These are phyloP conservation scores for Dione vanillae DNA, from an alignment of 2,888 invertebrate species.

Conservation along the genomic window DNA sequence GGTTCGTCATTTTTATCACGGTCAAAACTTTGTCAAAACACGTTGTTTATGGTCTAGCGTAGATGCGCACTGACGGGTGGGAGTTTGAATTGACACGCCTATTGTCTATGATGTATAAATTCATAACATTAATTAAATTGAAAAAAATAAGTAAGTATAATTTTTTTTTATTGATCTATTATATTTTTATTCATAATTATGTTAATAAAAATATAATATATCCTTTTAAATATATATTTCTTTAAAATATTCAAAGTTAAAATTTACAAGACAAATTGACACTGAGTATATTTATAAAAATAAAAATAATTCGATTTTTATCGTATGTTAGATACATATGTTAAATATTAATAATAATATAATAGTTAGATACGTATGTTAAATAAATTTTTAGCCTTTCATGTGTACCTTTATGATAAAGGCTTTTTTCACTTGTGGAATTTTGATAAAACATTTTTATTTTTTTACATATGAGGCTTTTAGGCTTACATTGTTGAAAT, in stretches of 20 bases:
- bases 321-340: no score
- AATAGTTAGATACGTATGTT: no score
- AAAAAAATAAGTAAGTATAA: no score
- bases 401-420: no score
- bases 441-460: no score
- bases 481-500: no score
- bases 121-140: neutral
- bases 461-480: no score
- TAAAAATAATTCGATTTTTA: no score
- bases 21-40: conserved; percentile 58
- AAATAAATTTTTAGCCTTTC: no score
- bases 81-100: conserved; percentile 21
- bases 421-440: no score
- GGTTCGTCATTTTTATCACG: conserved; percentile 72
- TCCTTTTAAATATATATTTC: neutral
- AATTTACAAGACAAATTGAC: conserved; percentile 12
- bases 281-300: neutral
- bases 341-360: no score
- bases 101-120: conserved; percentile 14
- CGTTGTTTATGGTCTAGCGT: conserved; percentile 54
- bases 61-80: conserved; percentile 44
- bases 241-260: neutral
- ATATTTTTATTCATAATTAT: neutral
- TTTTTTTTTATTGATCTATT: no score
- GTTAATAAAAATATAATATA: neutral